Evolutionary conservation across 2,888 invertebrate species (phyloP), one percentile per base, ranked within the genome.

Genomic region (Flexamia atlantica): DNA sequence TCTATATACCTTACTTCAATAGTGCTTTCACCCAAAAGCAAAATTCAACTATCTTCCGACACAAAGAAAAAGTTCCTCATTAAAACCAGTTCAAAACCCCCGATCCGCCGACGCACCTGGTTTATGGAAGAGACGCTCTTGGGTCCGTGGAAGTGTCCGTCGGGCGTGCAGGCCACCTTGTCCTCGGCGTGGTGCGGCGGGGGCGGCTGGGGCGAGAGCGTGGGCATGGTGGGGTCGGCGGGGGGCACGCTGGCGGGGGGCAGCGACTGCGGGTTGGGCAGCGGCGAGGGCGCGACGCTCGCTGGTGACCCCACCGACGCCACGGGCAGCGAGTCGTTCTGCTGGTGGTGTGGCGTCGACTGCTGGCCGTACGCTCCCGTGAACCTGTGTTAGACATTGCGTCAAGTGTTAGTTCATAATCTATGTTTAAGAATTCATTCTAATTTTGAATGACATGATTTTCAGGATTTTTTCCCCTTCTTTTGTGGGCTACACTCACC

Each of bases 201-300:
- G 9, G 86, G 83, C 70, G 92, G 92, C 88, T 94, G 95, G 50
- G 96, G 96, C 85, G 95, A 95, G 83, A 94, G 90, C 10, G 94
- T 94, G 4, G 95, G 94, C 94, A 95, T 94, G 72, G 92, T 92
- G 82, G 94, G 93, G 87, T 94, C 94, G 86, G 90, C 91, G 72
- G 94, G 93, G 85, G 94, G 94, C 86, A 94, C 94, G 17, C 94
- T 94, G 12, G 94, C 93, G 91, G 90, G 92, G 92, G 91, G 95
- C 25, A 64, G 64, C 85, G 95, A 95, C 88, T 93, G 93, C 40
- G 94, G 93, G 87, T 95, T 94, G 83, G 95, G 93, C 86, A 94
- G 90, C 32, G 95, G 96, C 81, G 95, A 94, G 2, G 94, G 93
- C 72, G 93, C 92, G 84, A 94, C 92, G 86, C 95, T 93, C 85